A percentile compares a stretch with the other conserved stretches of the same genome.
Evolutionary conservation across 2,888 invertebrate species (phyloP).

Genomic region (Diaperis boleti): DNA sequence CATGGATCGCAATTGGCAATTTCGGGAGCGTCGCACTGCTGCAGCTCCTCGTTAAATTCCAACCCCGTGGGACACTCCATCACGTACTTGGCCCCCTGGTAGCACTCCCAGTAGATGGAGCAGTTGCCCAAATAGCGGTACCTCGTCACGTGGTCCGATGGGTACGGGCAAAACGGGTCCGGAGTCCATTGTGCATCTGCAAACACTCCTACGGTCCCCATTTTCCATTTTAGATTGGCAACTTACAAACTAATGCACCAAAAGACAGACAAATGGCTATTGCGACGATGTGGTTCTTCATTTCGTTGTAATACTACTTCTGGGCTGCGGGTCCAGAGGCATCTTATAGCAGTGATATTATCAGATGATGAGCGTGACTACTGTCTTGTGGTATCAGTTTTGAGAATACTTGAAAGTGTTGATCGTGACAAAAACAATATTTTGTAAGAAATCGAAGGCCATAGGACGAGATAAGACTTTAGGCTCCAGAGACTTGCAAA

Average conservation of each 20-base stretch:
- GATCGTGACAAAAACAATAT: background rate
- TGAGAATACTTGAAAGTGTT: background rate
- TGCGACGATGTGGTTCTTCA: background rate
- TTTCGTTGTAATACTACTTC: background rate
- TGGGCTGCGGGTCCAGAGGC: no score
- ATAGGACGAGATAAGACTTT: background rate
- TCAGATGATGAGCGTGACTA: background rate
- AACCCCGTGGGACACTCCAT: conserved; percentile 28
- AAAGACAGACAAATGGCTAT: background rate
- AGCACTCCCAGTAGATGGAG: conserved; percentile 32
- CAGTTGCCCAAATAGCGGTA: conserved; percentile 26
- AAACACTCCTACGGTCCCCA: background rate
- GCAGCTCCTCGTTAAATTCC: conserved; percentile 10
- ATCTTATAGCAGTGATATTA: no score
- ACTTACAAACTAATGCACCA: background rate
- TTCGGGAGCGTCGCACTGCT: conserved; percentile 22
- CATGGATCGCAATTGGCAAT: conserved; percentile 25
- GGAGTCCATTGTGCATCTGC: conserved; percentile 32
- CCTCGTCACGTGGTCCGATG: conserved; percentile 19
- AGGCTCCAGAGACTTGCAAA: background rate
- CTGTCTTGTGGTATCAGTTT: conserved; percentile 1
- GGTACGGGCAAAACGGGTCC: conserved; percentile 38
- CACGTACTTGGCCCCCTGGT: conserved; percentile 22
- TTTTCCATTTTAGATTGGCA: background rate
- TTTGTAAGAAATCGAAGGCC: no score